Percentiles rank a stretch among this genome's conserved stretches.
These are phyloP conservation scores for Eclectus roratus DNA, from an alignment of 2,113 vertebrate genomes.

Conservation along the genomic window DNA sequence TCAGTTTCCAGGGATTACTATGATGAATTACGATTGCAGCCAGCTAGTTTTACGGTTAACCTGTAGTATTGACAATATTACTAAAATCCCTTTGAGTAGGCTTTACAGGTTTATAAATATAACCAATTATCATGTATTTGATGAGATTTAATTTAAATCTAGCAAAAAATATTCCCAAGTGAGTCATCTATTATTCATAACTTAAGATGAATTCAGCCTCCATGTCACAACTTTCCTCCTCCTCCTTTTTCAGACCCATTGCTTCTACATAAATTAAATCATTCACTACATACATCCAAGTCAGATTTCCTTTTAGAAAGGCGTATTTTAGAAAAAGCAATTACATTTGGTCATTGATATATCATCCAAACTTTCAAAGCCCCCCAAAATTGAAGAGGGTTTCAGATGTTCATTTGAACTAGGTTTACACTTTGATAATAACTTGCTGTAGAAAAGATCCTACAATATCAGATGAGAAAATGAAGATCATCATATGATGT, in stretches of 20 bases:
- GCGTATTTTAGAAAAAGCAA: slow-evolving; percentile 20
- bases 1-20: neutral
- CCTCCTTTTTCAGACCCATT: slow-evolving; percentile 44
- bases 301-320: slow-evolving; percentile 31
- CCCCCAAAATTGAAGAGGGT: neutral
- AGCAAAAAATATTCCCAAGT: slow-evolving; percentile 37
- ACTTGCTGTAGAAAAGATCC: neutral
- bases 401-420: neutral
- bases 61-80: neutral
- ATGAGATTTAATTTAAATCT: slow-evolving; percentile 45
- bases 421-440: neutral
- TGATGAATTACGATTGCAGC: neutral
- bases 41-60: neutral
- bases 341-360: slow-evolving; percentile 28
- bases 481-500: neutral
- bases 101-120: slow-evolving; percentile 23
- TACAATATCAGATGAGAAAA: neutral
- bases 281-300: slow-evolving; percentile 2
- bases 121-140: slow-evolving; percentile 20
- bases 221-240: slow-evolving; percentile 23
- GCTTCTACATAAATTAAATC: slow-evolving; percentile 40
- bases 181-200: slow-evolving; percentile 52
- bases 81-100: neutral
- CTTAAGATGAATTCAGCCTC: slow-evolving; percentile 8
- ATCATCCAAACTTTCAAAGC: slow-evolving; percentile 26